Evolutionary conservation across 2,113 vertebrate genomes (phyloP).

Genomic region (Lipophrys pholis): DNA sequence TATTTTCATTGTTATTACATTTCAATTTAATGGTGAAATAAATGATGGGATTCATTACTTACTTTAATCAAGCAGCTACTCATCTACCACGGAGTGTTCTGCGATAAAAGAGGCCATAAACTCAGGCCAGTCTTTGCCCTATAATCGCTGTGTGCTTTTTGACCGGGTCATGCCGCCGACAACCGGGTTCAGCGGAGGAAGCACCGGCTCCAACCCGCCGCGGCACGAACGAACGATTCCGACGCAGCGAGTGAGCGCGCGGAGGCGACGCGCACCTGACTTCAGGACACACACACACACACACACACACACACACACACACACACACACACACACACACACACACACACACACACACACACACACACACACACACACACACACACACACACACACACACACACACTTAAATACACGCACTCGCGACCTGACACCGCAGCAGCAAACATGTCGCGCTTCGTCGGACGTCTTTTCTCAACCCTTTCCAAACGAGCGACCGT

Average conservation of each 20-base stretch:
- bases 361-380: no score
- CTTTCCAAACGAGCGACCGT: slow-evolving; percentile 41
- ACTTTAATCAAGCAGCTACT: not conserved
- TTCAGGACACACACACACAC: slow-evolving; percentile 5
- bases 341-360: no score
- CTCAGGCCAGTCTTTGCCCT: slow-evolving; percentile 40
- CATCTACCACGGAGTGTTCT: not conserved
- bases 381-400: not conserved
- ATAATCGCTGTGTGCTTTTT: slow-evolving; percentile 36
- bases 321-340: no score
- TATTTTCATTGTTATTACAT: no score
- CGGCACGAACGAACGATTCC: slow-evolving; percentile 23
- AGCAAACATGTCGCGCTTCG: slow-evolving; percentile 73
- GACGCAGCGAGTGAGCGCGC: slow-evolving; percentile 14
- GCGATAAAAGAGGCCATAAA: slow-evolving; percentile 18
- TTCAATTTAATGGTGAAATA: no score
- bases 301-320: slow-evolving; percentile 1
- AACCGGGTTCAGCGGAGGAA: not conserved
- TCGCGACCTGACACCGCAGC: not conserved
- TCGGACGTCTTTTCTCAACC: slow-evolving; percentile 55
- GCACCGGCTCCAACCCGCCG: slow-evolving; percentile 38
- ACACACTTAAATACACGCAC: not conserved
- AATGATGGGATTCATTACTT: no score
- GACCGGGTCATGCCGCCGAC: slow-evolving; percentile 35
- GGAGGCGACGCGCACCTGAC: slow-evolving; percentile 41